These are phyloP conservation scores for Patella pellucida DNA, from an alignment of 2,888 invertebrate genomes.

Conservation along the genomic window DNA sequence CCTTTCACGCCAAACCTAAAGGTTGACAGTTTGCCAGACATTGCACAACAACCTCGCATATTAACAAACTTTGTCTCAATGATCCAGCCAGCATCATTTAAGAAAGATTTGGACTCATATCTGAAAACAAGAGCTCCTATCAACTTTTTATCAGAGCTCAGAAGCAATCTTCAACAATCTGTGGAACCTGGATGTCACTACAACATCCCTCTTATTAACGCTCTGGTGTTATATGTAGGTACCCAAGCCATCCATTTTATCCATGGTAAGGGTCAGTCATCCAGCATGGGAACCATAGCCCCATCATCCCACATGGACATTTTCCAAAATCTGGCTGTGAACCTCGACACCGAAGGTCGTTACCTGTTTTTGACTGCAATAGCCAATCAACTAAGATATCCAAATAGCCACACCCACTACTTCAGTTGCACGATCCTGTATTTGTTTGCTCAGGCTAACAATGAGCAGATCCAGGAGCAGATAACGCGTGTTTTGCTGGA, in stretches of 20 bases:
- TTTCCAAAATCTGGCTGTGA: slow-evolving; percentile 98
- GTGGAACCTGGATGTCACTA: slow-evolving; percentile 87
- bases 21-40: slow-evolving; percentile 64
- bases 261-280: slow-evolving; percentile 89
- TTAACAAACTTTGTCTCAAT: slow-evolving; percentile 88
- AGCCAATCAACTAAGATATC: slow-evolving; percentile 98
- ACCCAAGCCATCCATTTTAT: slow-evolving; percentile 95
- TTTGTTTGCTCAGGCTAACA: slow-evolving; percentile 96
- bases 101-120: slow-evolving; percentile 96
- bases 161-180: slow-evolving; percentile 82
- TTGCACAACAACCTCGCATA: slow-evolving; percentile 79
- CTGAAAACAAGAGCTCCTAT: slow-evolving; percentile 94
- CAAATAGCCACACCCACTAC: slow-evolving; percentile 99
- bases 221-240: slow-evolving; percentile 96
- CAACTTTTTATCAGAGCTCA: slow-evolving; percentile 92
- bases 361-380: slow-evolving; percentile 98
- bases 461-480: slow-evolving; percentile 98
- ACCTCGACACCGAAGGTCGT: slow-evolving; percentile 95
- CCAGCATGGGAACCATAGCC: slow-evolving; percentile 94
- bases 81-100: slow-evolving; percentile 89
- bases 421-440: slow-evolving; percentile 98
- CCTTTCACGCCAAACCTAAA: slow-evolving; percentile 98
- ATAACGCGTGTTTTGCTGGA: slow-evolving; percentile 96
- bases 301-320: slow-evolving; percentile 99
- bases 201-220: slow-evolving; percentile 96